Evolutionary conservation across 2,888 invertebrate species (phyloP).

Genomic region (Falcaria lacertinaria): DNA sequence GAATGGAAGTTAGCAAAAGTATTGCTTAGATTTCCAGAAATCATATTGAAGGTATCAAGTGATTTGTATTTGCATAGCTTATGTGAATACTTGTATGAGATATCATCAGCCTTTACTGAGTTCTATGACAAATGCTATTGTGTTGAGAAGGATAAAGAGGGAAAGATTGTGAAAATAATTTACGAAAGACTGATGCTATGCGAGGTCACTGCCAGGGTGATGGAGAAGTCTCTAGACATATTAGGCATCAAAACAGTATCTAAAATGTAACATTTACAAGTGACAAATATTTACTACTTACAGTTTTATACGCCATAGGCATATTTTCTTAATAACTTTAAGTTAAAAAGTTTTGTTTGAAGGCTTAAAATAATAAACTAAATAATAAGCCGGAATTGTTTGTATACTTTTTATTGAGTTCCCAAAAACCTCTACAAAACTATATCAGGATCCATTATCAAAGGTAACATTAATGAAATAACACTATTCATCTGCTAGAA

Average conservation of each 20-base stretch:
- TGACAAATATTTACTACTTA: conserved; percentile 2
- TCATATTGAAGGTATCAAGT: conserved; percentile 88
- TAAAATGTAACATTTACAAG: conserved; percentile 85
- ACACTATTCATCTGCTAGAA: conserved; percentile 30
- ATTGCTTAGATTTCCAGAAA: conserved; percentile 91
- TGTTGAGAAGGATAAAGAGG: conserved; percentile 92
- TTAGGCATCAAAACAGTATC: conserved; percentile 94
- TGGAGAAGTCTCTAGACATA: conserved; percentile 93
- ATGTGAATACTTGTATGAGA: conserved; percentile 97
- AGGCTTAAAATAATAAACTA: conserved; percentile 29
- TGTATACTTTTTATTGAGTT: conserved; percentile 63
- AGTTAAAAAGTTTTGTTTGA: conserved; percentile 11
- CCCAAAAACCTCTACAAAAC: conserved; percentile 77
- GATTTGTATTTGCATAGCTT: conserved; percentile 92
- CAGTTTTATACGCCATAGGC: conserved; percentile 6
- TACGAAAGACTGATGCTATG: conserved; percentile 93
- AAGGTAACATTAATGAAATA: conserved; percentile 54
- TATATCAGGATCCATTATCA: conserved; percentile 66
- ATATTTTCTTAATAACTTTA: conserved; percentile 1
- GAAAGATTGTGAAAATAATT: conserved; percentile 90
- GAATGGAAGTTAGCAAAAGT: conserved; percentile 97
- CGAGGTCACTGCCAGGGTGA: conserved; percentile 93
- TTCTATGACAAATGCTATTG: conserved; percentile 99
- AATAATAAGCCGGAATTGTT: conserved; percentile 22
- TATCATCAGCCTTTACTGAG: conserved; percentile 95